Conservation (phyloP, 2,888 invertebrate genomes). For the Yponomeuta cagnagella region DNA sequence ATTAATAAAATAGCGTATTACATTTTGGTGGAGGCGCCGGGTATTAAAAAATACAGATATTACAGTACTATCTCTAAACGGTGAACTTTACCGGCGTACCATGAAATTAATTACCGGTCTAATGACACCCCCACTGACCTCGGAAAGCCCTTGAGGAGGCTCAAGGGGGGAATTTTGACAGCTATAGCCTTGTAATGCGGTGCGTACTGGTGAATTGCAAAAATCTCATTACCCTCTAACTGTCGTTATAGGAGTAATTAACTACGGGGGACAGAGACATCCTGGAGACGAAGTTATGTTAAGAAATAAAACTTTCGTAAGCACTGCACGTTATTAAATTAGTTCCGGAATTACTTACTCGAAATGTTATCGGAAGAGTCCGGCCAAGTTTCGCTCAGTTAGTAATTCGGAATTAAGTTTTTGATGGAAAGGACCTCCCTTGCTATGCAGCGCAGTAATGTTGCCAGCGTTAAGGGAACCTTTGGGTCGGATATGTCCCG, state of each 20-base stretch:
- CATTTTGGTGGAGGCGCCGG: too few species aligned
- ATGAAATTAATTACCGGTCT: constrained; percentile 18
- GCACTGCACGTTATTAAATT: too few species aligned
- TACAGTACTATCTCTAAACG: not conserved
- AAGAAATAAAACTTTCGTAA: not conserved
- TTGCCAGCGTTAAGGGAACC: too few species aligned
- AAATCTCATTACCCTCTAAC: constrained; percentile 75
- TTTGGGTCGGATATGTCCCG: too few species aligned
- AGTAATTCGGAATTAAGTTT: too few species aligned
- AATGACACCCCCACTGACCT: not conserved
- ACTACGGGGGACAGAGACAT: constrained; percentile 41
- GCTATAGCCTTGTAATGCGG: constrained; percentile 65
- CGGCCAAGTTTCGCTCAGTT: not conserved
- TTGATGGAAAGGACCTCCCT: too few species aligned
- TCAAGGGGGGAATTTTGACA: constrained; percentile 40
- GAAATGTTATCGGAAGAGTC: too few species aligned
- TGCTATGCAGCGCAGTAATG: too few species aligned
- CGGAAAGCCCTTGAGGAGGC: constrained; percentile 20
- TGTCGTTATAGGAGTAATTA: constrained; percentile 75
- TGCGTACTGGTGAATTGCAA: constrained; percentile 70
- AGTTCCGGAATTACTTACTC: too few species aligned
- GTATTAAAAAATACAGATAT: too few species aligned
- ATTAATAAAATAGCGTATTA: too few species aligned
- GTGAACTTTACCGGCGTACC: not conserved
- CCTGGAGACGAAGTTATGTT: constrained; percentile 28